Evolutionary conservation across 2,797 vertebrate species (phyloP), one percentile per base, ranked within the genome.

Genomic region (Neostethus bicornis): DNA sequence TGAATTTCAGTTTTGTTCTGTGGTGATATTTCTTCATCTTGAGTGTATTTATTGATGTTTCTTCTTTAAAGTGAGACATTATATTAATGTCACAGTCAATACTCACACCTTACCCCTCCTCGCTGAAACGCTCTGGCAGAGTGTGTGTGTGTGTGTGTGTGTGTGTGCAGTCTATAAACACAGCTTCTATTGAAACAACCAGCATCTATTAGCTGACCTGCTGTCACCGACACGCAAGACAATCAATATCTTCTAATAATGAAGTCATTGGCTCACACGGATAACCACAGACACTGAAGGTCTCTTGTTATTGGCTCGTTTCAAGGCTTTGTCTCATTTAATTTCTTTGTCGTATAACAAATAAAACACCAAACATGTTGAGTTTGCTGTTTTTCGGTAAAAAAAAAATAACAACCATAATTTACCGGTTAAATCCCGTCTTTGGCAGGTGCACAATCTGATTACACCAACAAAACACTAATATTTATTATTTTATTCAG

Each of bases 181-280:
- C 17, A 69, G 62, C 58, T 66, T 57, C 11, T 19, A 53, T 63
- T 61, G 67, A 52, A 82, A 77, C 61, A 76, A 51, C 41, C 66
- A 16, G 79, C 80, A 71, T 85, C 72, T 79, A 83, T 85, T 70
- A 83, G 54, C 61, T 77, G 85, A 81, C 86, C 83, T 59, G 76
- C 81, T 67, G 81, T 77, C 79, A 70, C 56, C 61, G 66, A 11
- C 69, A 65, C 39, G 67, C 28, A 41, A 26, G 35, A 51, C 61
- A 28, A 85, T 86, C 81, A 57, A 81, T 85, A 77, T 47, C 9
- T 28, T 26, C 56, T 52, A 56, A 78, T 85, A 81, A 89, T 86
- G 85, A 88, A 84, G 80, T 86, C 69, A 85, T 80, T 79, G 66
- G 72, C 69, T 77, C 61, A 53, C 41, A 28, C 23, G 63, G 39